Percentiles rank a stretch among this genome's conserved stretches.
Evolutionary conservation across 2,888 invertebrate species (phyloP).

Genomic region (Esperia sulphurella): DNA sequence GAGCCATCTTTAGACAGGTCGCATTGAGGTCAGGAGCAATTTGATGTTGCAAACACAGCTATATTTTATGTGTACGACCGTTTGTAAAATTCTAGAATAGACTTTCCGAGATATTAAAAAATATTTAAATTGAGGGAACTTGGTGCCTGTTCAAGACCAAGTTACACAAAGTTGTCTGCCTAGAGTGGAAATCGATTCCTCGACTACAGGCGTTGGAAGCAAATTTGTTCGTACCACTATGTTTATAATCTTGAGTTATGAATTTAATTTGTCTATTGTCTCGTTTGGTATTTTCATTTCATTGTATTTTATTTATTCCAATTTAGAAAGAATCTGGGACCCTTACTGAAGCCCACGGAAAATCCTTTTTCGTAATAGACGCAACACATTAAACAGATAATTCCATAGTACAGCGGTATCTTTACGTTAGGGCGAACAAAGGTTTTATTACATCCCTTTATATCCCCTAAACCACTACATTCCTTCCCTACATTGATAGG

Average conservation of each 20-base stretch:
- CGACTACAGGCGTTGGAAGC: too few species aligned
- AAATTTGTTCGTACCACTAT: too few species aligned
- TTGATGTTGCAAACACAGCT: constrained; percentile 13
- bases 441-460: constrained; percentile 22
- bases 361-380: constrained; percentile 14
- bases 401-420: constrained; percentile 19
- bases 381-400: constrained; percentile 30
- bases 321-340: not conserved
- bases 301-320: not conserved
- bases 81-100: too few species aligned
- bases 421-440: constrained; percentile 29
- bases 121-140: too few species aligned
- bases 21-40: constrained; percentile 41
- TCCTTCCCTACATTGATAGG: constrained; percentile 1
- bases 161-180: too few species aligned
- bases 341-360: constrained; percentile 7
- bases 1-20: constrained; percentile 10
- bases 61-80: not conserved
- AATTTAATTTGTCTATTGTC: too few species aligned
- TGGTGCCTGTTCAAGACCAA: too few species aligned
- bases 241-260: too few species aligned
- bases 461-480: constrained; percentile 1
- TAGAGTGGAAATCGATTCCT: too few species aligned
- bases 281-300: too few species aligned
- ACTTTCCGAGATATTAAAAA: too few species aligned